Conservation (phyloP, 2,113 vertebrate species). For the Cettia cetti region DNA sequence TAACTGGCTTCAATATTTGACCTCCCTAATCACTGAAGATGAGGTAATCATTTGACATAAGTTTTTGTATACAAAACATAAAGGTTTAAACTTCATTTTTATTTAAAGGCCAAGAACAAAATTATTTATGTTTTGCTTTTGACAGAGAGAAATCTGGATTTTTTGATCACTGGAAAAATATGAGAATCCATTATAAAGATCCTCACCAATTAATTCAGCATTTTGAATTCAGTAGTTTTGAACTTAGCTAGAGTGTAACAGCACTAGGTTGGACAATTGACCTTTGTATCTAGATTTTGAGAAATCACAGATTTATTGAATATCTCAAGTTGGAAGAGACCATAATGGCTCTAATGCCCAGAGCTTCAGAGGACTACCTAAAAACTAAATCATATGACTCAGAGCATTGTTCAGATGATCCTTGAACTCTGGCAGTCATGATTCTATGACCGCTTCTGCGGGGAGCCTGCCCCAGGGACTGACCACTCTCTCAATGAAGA, state of each 20-base stretch:
- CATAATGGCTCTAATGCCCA: not conserved
- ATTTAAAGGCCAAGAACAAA: not conserved
- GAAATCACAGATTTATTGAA: not conserved
- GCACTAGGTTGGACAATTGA: not conserved
- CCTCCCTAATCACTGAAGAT: not conserved
- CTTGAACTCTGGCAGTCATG: not conserved
- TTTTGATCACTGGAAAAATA: not conserved
- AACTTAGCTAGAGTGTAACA: not conserved
- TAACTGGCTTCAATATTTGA: not conserved
- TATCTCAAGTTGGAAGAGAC: not conserved
- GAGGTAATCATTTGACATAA: not conserved
- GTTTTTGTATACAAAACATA: not conserved
- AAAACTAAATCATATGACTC: not conserved
- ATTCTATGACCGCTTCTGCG: not conserved
- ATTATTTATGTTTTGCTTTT: not conserved
- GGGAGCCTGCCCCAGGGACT: not conserved
- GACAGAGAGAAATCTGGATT: not conserved
- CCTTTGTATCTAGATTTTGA: not conserved
- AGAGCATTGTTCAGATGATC: not conserved
- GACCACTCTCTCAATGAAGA: not conserved
- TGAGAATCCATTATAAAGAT: not conserved
- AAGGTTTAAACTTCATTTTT: not conserved
- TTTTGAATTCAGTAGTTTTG: not conserved
- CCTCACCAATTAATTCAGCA: not conserved
- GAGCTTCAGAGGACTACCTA: accelerated